phyloP scores from a whole-genome alignment of 2,888 invertebrate species.

The Barypeithes pellucidus region DNA sequence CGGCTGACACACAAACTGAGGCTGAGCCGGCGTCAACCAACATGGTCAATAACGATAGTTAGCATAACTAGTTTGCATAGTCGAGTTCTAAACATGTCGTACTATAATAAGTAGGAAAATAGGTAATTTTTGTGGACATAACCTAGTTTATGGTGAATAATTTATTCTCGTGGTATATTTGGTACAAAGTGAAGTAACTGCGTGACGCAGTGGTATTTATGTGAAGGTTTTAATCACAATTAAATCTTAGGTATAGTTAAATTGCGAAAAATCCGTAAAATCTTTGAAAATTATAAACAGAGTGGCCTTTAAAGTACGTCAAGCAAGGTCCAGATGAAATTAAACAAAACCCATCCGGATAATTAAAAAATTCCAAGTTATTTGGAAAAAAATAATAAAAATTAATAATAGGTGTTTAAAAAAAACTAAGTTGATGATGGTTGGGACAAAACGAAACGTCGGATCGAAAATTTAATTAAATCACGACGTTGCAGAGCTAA shows the following conservation, averaged over 20 bases:
- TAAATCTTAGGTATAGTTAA: background rate
- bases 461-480: too few species aligned
- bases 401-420: too few species aligned
- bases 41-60: slow-evolving; percentile 23
- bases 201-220: background rate
- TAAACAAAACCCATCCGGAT: too few species aligned
- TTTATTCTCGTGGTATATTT: slow-evolving; percentile 1
- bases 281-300: background rate
- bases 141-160: background rate
- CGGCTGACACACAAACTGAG: slow-evolving; percentile 19
- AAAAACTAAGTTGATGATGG: too few species aligned
- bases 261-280: background rate
- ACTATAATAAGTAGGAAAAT: too few species aligned
- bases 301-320: too few species aligned
- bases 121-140: slow-evolving; percentile 12
- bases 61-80: slow-evolving; percentile 16
- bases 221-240: background rate
- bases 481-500: too few species aligned
- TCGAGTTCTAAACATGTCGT: background rate
- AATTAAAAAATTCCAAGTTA: too few species aligned
- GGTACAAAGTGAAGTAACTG: background rate
- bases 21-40: slow-evolving; percentile 21
- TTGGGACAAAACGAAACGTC: too few species aligned
- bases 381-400: background rate
- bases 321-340: too few species aligned